Conservation (phyloP, 92 coral and sea anemone species). For the Palythoa grandis region DNA sequence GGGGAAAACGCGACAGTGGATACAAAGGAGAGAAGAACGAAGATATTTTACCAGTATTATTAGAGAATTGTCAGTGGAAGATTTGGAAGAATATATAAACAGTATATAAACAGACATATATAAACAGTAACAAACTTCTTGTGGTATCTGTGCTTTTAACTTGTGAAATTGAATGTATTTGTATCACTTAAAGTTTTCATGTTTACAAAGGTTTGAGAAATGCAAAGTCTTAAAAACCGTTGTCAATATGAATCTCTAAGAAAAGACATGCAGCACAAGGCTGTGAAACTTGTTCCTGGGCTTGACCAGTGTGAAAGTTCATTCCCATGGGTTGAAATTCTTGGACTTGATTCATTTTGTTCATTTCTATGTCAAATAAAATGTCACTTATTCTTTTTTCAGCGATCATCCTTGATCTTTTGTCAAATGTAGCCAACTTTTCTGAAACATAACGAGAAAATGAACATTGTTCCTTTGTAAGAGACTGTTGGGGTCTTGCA, state of each 20-base stretch:
- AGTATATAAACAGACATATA: too few species aligned
- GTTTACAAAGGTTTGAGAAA: slow-evolving; percentile 5
- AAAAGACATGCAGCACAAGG: slow-evolving; percentile 45
- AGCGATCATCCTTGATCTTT: slow-evolving; percentile 33
- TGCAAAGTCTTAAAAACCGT: slow-evolving; percentile 22
- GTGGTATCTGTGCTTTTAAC: slow-evolving; percentile 10
- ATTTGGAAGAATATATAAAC: too few species aligned
- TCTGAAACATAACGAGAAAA: slow-evolving; percentile 30
- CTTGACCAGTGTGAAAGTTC: slow-evolving; percentile 23
- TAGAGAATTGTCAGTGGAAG: too few species aligned
- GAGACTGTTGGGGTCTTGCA: slow-evolving; percentile 45
- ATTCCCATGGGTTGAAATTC: slow-evolving; percentile 28
- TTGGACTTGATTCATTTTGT: slow-evolving; percentile 45
- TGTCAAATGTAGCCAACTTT: slow-evolving; percentile 17
- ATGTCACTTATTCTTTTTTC: slow-evolving; percentile 28
- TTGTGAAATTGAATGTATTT: slow-evolving; percentile 9
- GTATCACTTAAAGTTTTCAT: slow-evolving; percentile 6
- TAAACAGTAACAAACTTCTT: slow-evolving; percentile 11
- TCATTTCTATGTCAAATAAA: slow-evolving; percentile 32
- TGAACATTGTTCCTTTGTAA: slow-evolving; percentile 50
- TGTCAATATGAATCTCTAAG: slow-evolving; percentile 46
- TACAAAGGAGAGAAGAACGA: too few species aligned
- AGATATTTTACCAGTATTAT: too few species aligned
- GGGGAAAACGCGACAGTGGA: too few species aligned
- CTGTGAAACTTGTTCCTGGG: slow-evolving; percentile 16